phyloP scores from a whole-genome alignment of 2,888 invertebrate species.

The Blera fallax region DNA sequence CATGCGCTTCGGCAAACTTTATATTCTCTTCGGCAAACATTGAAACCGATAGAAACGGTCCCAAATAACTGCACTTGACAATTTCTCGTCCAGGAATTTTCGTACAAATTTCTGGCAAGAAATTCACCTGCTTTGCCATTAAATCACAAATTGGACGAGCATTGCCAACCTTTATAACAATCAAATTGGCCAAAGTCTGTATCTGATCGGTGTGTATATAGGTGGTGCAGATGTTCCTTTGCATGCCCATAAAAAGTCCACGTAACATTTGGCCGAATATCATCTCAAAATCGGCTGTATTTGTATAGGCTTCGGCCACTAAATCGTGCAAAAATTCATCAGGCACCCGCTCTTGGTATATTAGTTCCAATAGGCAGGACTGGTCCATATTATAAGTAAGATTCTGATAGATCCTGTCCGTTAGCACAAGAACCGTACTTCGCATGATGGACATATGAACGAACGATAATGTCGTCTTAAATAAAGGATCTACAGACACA shows the following conservation, averaged over 20 bases:
- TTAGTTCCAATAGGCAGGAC: slow-evolving; percentile 84
- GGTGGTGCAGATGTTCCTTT: slow-evolving; percentile 79
- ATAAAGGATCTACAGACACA: slow-evolving; percentile 57
- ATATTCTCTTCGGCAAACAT: slow-evolving; percentile 97
- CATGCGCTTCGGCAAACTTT: slow-evolving; percentile 90
- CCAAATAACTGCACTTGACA: slow-evolving; percentile 91
- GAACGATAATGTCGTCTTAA: slow-evolving; percentile 57
- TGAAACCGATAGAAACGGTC: slow-evolving; percentile 95
- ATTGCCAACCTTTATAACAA: slow-evolving; percentile 89
- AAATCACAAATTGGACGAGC: slow-evolving; percentile 90
- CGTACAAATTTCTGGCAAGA: slow-evolving; percentile 88
- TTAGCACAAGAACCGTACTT: slow-evolving; percentile 76
- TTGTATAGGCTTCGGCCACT: slow-evolving; percentile 83
- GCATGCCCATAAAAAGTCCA: slow-evolving; percentile 81
- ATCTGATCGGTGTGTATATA: slow-evolving; percentile 85
- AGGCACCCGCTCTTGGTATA: slow-evolving; percentile 85
- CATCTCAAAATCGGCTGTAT: slow-evolving; percentile 78
- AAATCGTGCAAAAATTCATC: slow-evolving; percentile 85
- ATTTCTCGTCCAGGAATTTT: slow-evolving; percentile 93
- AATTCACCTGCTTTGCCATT: slow-evolving; percentile 87
- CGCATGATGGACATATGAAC: slow-evolving; percentile 75
- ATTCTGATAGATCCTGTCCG: slow-evolving; percentile 78
- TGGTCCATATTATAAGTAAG: slow-evolving; percentile 77
- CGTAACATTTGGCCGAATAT: slow-evolving; percentile 80
- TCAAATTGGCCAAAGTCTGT: slow-evolving; percentile 89